Evolutionary conservation across 2,888 invertebrate genomes (phyloP).

Genomic region (Epinotia nisella): DNA sequence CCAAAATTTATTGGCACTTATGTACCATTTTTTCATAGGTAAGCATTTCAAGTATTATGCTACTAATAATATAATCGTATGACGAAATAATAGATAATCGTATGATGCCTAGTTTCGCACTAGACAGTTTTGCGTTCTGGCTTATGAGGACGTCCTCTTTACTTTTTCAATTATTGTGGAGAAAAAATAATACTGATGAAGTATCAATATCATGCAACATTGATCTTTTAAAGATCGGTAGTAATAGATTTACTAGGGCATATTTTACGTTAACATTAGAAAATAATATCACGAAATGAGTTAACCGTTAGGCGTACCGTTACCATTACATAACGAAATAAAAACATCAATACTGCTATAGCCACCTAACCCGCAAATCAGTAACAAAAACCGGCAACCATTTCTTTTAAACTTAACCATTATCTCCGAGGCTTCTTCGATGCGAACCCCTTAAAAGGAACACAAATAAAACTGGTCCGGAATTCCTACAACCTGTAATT

Average conservation of each 20-base stretch:
- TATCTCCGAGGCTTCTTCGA: slow-evolving; percentile 22
- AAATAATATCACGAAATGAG: not conserved
- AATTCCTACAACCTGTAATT: slow-evolving; percentile 74
- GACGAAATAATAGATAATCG: no score
- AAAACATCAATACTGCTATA: slow-evolving; percentile 1
- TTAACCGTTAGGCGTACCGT: slow-evolving; percentile 14
- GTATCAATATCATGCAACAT: no score
- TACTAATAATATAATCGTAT: no score
- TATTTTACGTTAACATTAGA: not conserved
- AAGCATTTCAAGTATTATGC: not conserved
- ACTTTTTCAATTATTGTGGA: not conserved
- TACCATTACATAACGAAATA: slow-evolving; percentile 11
- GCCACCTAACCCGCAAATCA: slow-evolving; percentile 1
- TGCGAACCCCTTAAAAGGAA: slow-evolving; percentile 56
- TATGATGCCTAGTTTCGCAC: no score
- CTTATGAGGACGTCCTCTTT: not conserved
- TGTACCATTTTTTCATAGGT: not conserved
- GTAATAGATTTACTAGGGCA: not conserved
- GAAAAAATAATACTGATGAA: no score
- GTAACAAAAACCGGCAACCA: slow-evolving; percentile 21
- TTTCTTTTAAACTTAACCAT: slow-evolving; percentile 21
- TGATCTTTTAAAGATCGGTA: no score
- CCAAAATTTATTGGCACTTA: not conserved
- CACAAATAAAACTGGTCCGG: slow-evolving; percentile 61
- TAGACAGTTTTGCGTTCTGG: not conserved